Conservation (phyloP, 2,888 invertebrate species). For the Neuroscelio doddi region DNA sequence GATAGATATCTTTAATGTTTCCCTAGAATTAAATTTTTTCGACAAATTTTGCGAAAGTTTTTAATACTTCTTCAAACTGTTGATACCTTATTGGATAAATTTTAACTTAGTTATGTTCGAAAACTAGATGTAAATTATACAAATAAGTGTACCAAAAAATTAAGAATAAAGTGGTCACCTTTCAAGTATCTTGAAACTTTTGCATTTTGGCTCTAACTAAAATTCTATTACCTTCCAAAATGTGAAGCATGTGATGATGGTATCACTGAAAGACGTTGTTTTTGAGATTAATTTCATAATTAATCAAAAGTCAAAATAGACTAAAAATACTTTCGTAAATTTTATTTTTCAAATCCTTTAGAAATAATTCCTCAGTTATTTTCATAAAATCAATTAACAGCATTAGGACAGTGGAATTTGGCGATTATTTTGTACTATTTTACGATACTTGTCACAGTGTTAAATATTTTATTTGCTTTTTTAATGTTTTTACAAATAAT, state of each 20-base stretch:
- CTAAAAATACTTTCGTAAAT: conserved; percentile 87
- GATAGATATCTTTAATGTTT: conserved; percentile 85
- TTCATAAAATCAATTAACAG: conserved; percentile 85
- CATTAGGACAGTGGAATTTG: conserved; percentile 90
- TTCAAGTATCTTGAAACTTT: conserved; percentile 89
- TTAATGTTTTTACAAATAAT: too few relatives aligned
- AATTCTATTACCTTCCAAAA: conserved; percentile 86
- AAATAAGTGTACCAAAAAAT: too few relatives aligned
- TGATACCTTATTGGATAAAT: conserved; percentile 77
- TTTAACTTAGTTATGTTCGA: too few relatives aligned
- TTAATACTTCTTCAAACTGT: conserved; percentile 88
- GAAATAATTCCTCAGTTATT: conserved; percentile 80
- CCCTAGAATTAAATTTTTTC: conserved; percentile 91
- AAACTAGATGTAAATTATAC: conserved; percentile 8
- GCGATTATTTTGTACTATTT: conserved; percentile 88
- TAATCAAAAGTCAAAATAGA: conserved; percentile 85
- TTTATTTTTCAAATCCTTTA: conserved; percentile 85
- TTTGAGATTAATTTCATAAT: conserved; percentile 89
- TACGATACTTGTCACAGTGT: conserved; percentile 77
- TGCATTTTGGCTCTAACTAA: conserved; percentile 85
- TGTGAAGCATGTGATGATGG: conserved; percentile 83
- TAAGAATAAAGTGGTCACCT: too few relatives aligned
- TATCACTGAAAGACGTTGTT: conserved; percentile 91
- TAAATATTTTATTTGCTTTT: not conserved
- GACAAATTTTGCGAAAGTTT: conserved; percentile 84